Evolutionary conservation across 2,888 invertebrate genomes (phyloP).

Genomic region (Cactoblastis cactorum): DNA sequence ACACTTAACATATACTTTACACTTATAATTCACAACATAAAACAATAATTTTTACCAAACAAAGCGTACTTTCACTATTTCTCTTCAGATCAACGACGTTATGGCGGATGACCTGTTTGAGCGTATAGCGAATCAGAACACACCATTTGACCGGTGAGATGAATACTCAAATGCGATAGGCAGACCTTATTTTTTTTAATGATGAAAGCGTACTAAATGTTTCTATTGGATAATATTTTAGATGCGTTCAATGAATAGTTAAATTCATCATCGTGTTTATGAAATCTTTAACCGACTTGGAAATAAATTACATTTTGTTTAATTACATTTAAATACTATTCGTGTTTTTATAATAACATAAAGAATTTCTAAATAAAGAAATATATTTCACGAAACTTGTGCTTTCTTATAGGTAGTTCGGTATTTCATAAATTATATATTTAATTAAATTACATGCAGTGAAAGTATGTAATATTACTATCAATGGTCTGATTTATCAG

Average conservation of each 20-base stretch:
- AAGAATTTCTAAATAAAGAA: too few relatives aligned
- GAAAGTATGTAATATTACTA: too few relatives aligned
- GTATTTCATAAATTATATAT: too few relatives aligned
- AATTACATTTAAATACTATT: too few relatives aligned
- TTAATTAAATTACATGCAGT: too few relatives aligned
- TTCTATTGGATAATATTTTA: slow-evolving; percentile 29
- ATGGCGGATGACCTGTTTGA: slow-evolving; percentile 76
- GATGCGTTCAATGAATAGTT: slow-evolving; percentile 34
- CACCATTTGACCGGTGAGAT: slow-evolving; percentile 59
- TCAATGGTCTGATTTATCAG: too few relatives aligned
- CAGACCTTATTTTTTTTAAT: slow-evolving; percentile 44
- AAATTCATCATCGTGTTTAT: not conserved
- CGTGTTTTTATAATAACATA: too few relatives aligned
- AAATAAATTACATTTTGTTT: too few relatives aligned
- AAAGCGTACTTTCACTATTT: slow-evolving; percentile 67
- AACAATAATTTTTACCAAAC: slow-evolving; percentile 42
- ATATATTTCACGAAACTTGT: too few relatives aligned
- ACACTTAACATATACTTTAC: slow-evolving; percentile 52
- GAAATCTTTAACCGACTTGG: not conserved
- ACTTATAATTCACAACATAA: slow-evolving; percentile 48
- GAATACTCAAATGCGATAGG: slow-evolving; percentile 57
- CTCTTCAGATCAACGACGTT: slow-evolving; percentile 46
- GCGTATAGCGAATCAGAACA: slow-evolving; percentile 50
- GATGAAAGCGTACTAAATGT: slow-evolving; percentile 26
- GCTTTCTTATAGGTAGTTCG: too few relatives aligned